Conservation (phyloP, 2,888 invertebrate species). For the Hyposoter dolosus region DNA sequence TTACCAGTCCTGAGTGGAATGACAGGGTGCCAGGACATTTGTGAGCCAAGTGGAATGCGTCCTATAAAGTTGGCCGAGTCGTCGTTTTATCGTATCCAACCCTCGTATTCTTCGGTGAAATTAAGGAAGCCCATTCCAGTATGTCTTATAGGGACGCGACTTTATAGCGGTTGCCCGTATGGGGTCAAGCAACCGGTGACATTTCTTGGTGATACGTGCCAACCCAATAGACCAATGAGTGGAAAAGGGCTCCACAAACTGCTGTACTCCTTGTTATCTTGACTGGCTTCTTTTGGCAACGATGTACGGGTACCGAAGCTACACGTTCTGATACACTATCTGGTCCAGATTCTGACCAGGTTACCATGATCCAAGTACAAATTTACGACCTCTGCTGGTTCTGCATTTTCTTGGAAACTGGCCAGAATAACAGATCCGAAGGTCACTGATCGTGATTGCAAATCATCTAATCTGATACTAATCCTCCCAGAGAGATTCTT, state of each 20-base stretch:
- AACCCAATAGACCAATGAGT: neutral
- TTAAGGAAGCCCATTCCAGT: constrained; percentile 74
- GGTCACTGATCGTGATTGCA: neutral
- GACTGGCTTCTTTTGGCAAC: constrained; percentile 28
- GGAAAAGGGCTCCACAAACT: constrained; percentile 64
- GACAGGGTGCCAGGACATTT: constrained; percentile 26
- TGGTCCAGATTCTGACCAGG: neutral
- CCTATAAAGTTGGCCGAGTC: constrained; percentile 24
- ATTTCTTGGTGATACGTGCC: constrained; percentile 69
- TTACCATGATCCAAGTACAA: constrained; percentile 11
- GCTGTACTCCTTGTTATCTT: constrained; percentile 65
- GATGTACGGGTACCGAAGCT: constrained; percentile 38
- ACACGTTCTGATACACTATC: constrained; percentile 29
- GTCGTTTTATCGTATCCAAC: constrained; percentile 41
- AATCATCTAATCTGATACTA: neutral
- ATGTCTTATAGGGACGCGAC: constrained; percentile 70
- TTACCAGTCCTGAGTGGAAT: neutral
- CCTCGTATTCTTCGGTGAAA: constrained; percentile 69
- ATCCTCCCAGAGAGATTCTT: neutral
- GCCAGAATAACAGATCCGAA: neutral
- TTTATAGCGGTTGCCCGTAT: constrained; percentile 76
- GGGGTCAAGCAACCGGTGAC: constrained; percentile 74
- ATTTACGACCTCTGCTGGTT: constrained; percentile 30
- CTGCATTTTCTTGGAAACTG: neutral
- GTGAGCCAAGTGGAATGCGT: constrained; percentile 21